Base-by-base conservation (phyloP, 2,113 vertebrate species). In the Albula goreensis region DNA sequence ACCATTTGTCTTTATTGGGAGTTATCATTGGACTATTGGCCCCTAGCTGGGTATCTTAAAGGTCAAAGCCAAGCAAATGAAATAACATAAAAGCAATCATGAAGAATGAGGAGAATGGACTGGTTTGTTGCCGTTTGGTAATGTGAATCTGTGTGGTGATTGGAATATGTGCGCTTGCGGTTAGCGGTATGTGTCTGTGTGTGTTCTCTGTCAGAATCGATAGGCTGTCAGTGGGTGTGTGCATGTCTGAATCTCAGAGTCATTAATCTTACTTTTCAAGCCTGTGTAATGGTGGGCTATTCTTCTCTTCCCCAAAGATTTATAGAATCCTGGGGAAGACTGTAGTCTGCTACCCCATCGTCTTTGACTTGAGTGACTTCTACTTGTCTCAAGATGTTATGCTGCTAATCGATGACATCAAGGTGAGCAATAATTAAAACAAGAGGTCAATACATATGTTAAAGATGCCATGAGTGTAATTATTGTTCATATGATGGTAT, bases 381-480 rank as follows among this genome's bases (percentile, higher is more conserved):
- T 99, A 99, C 96, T 96, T 99, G 96, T 99, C 98, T 87, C 98
- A 99, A 86, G 98, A 99, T 91, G 98, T 99, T 80, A 97, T 99
- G 96, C 95, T 99, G 92, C 94, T 99, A 92, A 99, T 99, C 87
- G 98, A 99, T 91, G 98, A 99, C 92, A 99, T 99, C 92, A 98
- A 98, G 97, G 98, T 99, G 95, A 92, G 91, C 86, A 60, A 74
- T 74, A 25, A 9, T 74, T 74, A 74, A 56, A 56, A 7, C 12
- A 12, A 56, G 12, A 56, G 2, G 2, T 12, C 53, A 9, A 10
- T 74, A 8, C 22, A 10, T 74, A 74, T 31, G n/a, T 25, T 25
- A 25, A 25, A 74, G 70, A 66, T 66, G 1, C 22, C 60, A 66
- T 66, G 3, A 66, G 22, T 66, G 15, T 15, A 15, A 66, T 66